Evolutionary conservation across 2,888 invertebrate species (phyloP), one percentile per base, ranked within the genome.

Genomic region (Drosophila rubida): DNA sequence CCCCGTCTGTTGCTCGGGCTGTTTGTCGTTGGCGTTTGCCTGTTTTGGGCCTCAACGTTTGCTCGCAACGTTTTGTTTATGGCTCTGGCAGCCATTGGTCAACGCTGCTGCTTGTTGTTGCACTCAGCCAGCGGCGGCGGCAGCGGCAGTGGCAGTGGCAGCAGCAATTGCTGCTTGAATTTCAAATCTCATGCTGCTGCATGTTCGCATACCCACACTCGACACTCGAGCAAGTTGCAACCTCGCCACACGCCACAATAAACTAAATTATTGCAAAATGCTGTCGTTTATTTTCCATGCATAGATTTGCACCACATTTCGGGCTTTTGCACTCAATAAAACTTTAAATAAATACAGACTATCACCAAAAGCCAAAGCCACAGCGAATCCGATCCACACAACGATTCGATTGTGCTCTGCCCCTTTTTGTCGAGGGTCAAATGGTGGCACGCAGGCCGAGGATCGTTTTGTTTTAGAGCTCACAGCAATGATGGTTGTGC

Each of bases 21-120:
- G 69, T 55, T 68, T 78, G 69, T 63, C 67, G 67, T 59, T 72
- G 62, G 50, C 59, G 63, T 63, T 70, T 69, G 69, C 60, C 62
- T 63, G 54, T 58, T 64, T 69, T 65, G 64, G 64, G 65, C 67
- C 71, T 53, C 69, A 71, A 67, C 69, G 71, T 50, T 61, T 35
- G 55, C 62, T 59, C 59, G 48, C 67, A 78, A 58, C 76, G 80
- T 69, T 89, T 85, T 87, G 87, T 87, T 88, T 89, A 89, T 84
- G 82, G 76, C 72, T 67, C 49, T 87, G 85, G 69, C 85, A 71
- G 68, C 85, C 87, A 88, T 84, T 84, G 84, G 84, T 75, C 84
- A 84, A 60, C 79, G 64, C 4, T 11, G 4, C 1, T 11, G 11
- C 60, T 71, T 78, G 27, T 27, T 5, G 7, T 27, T 27, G 27